Evolutionary conservation across 2,797 vertebrate species (phyloP).

Genomic region (Danionella dracula): DNA sequence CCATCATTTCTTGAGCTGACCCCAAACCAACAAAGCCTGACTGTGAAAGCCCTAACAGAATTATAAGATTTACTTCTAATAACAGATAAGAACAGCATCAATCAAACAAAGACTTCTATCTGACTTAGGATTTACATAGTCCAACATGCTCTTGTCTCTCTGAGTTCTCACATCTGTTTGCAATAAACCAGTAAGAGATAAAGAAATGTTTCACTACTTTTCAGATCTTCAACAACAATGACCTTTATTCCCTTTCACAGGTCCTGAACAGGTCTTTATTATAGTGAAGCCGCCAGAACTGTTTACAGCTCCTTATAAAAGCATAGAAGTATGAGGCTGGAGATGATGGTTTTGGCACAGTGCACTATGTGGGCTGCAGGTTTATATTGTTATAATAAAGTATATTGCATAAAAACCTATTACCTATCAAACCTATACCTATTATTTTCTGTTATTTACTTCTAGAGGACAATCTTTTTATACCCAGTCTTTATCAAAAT

Average conservation of each 20-base stretch:
- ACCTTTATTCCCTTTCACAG: slow-evolving; percentile 31
- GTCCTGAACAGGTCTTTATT: slow-evolving; percentile 14
- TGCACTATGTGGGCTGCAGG: slow-evolving; percentile 1
- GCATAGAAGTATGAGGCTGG: slow-evolving; percentile 11
- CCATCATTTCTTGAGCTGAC: background rate
- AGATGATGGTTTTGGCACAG: slow-evolving; percentile 7
- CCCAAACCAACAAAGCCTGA: background rate
- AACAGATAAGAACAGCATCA: no score
- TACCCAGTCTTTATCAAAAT: no score
- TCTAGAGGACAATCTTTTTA: no score
- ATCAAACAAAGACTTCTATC: background rate
- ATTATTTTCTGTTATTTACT: no score
- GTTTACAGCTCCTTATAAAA: slow-evolving; percentile 43
- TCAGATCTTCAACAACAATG: slow-evolving; percentile 4
- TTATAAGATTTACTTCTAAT: background rate
- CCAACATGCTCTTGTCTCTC: background rate
- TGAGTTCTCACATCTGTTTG: no score
- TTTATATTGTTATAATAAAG: slow-evolving; percentile 23
- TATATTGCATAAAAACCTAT: no score
- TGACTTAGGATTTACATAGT: background rate
- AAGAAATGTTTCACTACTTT: background rate
- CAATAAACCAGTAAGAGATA: slow-evolving; percentile 14
- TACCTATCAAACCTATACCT: no score
- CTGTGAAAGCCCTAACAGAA: background rate
- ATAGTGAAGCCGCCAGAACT: background rate